phyloP scores from a whole-genome alignment of 1,140 invertebrate genomes.

The Probaryconus sp. region DNA sequence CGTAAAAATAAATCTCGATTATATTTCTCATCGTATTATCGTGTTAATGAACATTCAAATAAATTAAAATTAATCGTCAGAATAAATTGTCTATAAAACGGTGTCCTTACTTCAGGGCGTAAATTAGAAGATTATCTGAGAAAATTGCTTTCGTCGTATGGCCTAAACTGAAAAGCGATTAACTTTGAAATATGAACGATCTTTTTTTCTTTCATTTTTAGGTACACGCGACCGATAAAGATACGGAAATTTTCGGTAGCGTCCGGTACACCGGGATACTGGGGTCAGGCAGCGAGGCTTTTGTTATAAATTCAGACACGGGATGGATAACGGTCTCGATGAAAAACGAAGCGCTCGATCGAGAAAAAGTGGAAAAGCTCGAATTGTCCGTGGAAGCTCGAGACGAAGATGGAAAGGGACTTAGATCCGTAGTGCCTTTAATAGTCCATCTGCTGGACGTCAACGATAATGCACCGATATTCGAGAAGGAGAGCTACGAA shows the following conservation, averaged over 20 bases:
- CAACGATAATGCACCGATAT: constrained; percentile 92
- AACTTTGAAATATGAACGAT: constrained; percentile 3
- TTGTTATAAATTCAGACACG: constrained; percentile 86
- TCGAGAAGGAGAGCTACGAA: constrained; percentile 88
- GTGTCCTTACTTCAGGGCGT: too few relatives aligned
- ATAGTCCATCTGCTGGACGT: constrained; percentile 87
- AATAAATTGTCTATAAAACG: too few relatives aligned
- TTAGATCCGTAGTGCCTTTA: constrained; percentile 84
- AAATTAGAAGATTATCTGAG: too few relatives aligned
- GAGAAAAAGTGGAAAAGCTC: constrained; percentile 87
- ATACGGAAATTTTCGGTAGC: constrained; percentile 84
- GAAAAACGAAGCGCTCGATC: constrained; percentile 85
- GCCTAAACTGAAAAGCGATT: too few relatives aligned
- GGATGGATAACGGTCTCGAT: constrained; percentile 89
- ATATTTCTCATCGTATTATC: too few relatives aligned
- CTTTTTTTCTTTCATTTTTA: constrained; percentile 65
- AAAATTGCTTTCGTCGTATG: too few relatives aligned
- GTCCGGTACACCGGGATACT: constrained; percentile 87
- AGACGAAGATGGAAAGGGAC: constrained; percentile 89
- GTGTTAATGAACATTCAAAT: too few relatives aligned
- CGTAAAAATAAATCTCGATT: too few relatives aligned
- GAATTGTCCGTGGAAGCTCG: constrained; percentile 89
- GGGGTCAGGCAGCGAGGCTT: constrained; percentile 85
- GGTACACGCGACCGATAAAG: constrained; percentile 85
- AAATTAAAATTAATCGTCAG: too few relatives aligned